Conservation (phyloP, 2,113 vertebrate species). For the Phycodurus eques region DNA sequence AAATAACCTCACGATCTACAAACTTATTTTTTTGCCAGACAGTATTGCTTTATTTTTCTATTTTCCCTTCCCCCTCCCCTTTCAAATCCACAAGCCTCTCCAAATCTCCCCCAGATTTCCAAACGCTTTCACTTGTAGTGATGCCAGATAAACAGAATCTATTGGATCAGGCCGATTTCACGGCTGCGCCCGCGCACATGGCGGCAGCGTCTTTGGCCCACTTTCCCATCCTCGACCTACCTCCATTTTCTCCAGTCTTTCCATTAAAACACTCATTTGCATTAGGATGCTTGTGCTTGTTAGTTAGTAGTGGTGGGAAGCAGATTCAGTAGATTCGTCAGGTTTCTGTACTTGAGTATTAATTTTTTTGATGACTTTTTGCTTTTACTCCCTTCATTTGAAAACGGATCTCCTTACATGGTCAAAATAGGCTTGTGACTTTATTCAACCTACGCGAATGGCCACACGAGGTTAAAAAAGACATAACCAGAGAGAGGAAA, state of each 20-base stretch:
- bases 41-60: conserved; percentile 69
- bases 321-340: too few species aligned
- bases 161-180: conserved; percentile 77
- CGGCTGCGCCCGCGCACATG: conserved; percentile 73
- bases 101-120: conserved; percentile 77
- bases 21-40: conserved; percentile 64
- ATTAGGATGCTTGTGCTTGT: background rate
- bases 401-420: too few species aligned
- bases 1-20: conserved; percentile 66
- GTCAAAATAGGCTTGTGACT: too few species aligned
- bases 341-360: too few species aligned
- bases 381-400: too few species aligned
- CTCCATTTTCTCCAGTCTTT: conserved; percentile 46
- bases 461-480: too few species aligned
- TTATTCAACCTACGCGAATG: too few species aligned
- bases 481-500: too few species aligned
- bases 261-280: background rate
- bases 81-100: conserved; percentile 69
- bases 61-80: conserved; percentile 17
- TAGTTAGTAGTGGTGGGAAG: background rate
- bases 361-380: too few species aligned
- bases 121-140: conserved; percentile 69
- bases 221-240: conserved; percentile 39
- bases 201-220: conserved; percentile 61
- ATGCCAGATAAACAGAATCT: conserved; percentile 78